phyloP scores from a whole-genome alignment of 2,797 vertebrate genomes.

The Knipowitschia caucasica region DNA sequence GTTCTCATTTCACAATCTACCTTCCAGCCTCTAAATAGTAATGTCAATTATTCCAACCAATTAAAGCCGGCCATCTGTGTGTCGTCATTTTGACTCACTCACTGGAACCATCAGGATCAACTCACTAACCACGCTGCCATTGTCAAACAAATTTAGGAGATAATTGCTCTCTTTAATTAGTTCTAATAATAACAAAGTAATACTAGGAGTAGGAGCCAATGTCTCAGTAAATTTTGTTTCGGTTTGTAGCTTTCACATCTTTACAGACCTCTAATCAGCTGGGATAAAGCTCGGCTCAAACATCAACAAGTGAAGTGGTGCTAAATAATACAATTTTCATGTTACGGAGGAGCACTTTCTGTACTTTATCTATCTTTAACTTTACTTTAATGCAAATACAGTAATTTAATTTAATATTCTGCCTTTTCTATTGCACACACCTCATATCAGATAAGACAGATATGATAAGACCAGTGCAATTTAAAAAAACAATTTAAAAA shows the following conservation, averaged over 20 bases:
- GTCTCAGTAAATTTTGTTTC: slow-evolving; percentile 3
- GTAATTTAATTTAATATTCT: no score
- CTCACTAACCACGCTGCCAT: slow-evolving; percentile 44
- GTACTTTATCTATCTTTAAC: no score
- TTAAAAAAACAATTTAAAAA: no score
- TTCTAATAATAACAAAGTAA: slow-evolving; percentile 67
- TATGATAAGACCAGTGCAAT: no score
- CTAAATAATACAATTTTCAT: no score
- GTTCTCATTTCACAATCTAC: slow-evolving; percentile 30
- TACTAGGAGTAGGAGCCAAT: slow-evolving; percentile 49
- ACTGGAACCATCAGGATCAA: slow-evolving; percentile 58
- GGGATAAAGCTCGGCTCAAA: not conserved
- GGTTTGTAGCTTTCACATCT: slow-evolving; percentile 6
- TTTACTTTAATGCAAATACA: no score
- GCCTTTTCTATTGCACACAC: no score
- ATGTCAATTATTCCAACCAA: slow-evolving; percentile 42
- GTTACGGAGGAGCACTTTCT: no score
- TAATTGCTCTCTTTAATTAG: slow-evolving; percentile 72
- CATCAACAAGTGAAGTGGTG: no score
- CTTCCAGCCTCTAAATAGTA: slow-evolving; percentile 42
- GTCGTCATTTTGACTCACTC: slow-evolving; percentile 60
- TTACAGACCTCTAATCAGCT: not conserved
- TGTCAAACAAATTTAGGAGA: slow-evolving; percentile 44
- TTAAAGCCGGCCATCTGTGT: slow-evolving; percentile 66
- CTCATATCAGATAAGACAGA: no score